Conservation (phyloP, 2,888 invertebrate genomes). For the Caenorhabditis zanzibari region DNA sequence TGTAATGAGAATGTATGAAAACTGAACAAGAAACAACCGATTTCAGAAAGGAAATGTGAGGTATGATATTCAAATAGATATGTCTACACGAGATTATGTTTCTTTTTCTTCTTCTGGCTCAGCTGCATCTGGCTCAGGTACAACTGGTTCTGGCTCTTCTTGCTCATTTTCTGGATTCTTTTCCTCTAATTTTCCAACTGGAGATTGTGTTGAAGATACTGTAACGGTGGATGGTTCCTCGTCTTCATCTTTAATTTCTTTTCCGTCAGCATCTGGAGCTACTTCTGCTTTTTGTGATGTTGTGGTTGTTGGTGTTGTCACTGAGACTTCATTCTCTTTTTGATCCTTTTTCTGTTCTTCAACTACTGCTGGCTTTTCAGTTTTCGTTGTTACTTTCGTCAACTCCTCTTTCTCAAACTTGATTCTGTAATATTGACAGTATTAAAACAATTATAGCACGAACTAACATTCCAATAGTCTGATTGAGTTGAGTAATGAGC, state of each 20-base stretch:
- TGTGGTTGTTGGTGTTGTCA: background rate
- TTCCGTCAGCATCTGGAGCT: background rate
- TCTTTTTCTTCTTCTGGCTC: conserved; percentile 42
- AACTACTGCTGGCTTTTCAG: conserved; percentile 30
- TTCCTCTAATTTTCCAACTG: conserved; percentile 46
- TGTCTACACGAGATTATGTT: conserved; percentile 11
- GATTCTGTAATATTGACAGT: conserved; percentile 41
- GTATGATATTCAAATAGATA: background rate
- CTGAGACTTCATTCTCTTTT: conserved; percentile 26
- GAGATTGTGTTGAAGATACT: conserved; percentile 29
- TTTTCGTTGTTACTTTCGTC: conserved; percentile 37
- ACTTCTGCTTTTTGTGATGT: background rate
- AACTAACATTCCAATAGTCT: conserved; percentile 64
- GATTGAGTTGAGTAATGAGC: conserved; percentile 66
- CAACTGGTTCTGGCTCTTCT: conserved; percentile 45
- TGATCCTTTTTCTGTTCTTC: conserved; percentile 9
- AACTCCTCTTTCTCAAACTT: conserved; percentile 57
- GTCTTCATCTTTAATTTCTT: conserved; percentile 4
- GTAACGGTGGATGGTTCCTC: conserved; percentile 23
- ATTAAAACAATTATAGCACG: background rate
- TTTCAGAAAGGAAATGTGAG: background rate
- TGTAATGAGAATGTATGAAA: conserved; percentile 8
- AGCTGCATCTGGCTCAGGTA: conserved; percentile 20
- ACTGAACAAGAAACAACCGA: conserved; percentile 31
- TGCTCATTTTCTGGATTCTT: conserved; percentile 42